Conservation (phyloP, 1,140 invertebrate species). For the Penaeus japonicus region DNA sequence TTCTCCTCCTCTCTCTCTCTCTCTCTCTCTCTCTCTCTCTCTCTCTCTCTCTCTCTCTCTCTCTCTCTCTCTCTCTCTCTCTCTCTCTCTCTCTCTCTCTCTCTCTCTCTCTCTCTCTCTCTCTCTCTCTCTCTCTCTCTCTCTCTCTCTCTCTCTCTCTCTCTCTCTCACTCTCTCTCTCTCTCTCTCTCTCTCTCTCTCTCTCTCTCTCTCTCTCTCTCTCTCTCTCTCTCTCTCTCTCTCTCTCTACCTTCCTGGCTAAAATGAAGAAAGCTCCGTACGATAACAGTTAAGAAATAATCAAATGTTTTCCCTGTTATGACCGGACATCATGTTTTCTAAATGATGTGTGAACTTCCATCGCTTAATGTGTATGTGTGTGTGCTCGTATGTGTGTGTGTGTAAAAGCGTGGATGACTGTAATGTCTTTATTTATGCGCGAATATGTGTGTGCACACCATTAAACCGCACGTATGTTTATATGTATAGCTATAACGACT, state of each 20-base stretch:
- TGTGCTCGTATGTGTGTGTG: too few relatives aligned
- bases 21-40: background rate
- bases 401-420: too few relatives aligned
- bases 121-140: background rate
- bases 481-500: too few relatives aligned
- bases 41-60: background rate
- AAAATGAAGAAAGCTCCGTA: background rate
- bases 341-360: too few relatives aligned
- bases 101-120: background rate
- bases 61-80: background rate
- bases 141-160: background rate
- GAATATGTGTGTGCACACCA: too few relatives aligned
- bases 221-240: background rate
- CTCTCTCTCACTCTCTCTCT: background rate
- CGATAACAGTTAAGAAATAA: background rate
- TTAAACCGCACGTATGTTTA: too few relatives aligned
- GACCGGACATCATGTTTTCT: too few relatives aligned
- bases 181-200: too few relatives aligned
- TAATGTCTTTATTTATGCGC: too few relatives aligned
- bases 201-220: background rate
- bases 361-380: too few relatives aligned
- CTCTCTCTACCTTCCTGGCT: background rate
- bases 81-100: background rate
- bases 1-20: background rate
- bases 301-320: background rate